phyloP scores from a whole-genome alignment of 1,140 invertebrate genomes.

The Megalopta genalis region DNA sequence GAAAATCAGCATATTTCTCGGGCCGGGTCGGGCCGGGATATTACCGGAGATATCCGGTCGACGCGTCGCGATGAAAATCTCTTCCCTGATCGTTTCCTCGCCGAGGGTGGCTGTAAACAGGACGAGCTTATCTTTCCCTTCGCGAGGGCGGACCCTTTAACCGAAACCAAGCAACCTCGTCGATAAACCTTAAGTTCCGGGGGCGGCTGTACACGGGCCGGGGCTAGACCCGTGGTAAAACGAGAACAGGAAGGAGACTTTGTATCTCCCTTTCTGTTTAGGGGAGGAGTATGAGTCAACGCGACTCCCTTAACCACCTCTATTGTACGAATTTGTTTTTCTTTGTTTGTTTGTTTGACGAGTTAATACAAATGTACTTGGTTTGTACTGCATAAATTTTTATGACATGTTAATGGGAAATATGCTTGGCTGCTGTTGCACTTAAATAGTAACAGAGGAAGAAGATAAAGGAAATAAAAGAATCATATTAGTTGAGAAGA shows the following conservation, averaged over 20 bases:
- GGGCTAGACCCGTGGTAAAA: conserved; percentile 48
- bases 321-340: background rate
- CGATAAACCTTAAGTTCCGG: conserved; percentile 63
- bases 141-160: conserved; percentile 52
- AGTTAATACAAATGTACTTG: too few relatives aligned
- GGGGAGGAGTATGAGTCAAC: conserved; percentile 21
- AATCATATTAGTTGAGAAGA: too few relatives aligned
- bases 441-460: too few relatives aligned
- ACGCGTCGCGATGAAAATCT: conserved; percentile 58
- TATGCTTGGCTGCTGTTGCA: too few relatives aligned
- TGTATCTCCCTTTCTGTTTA: conserved; percentile 32
- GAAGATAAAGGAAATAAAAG: too few relatives aligned
- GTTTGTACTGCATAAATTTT: too few relatives aligned
- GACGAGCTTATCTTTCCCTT: conserved; percentile 58
- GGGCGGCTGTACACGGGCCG: conserved; percentile 26
- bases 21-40: conserved; percentile 3
- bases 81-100: conserved; percentile 58
- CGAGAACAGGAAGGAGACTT: conserved; percentile 50
- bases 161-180: conserved; percentile 65
- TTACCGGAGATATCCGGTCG: conserved; percentile 45
- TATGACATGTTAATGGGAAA: too few relatives aligned
- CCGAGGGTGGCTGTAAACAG: conserved; percentile 61
- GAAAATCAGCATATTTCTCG: conserved; percentile 31
- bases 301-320: background rate
- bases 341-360: too few relatives aligned